Conservation (phyloP, 2,113 vertebrate species). For the Thalassoma bifasciatum region DNA sequence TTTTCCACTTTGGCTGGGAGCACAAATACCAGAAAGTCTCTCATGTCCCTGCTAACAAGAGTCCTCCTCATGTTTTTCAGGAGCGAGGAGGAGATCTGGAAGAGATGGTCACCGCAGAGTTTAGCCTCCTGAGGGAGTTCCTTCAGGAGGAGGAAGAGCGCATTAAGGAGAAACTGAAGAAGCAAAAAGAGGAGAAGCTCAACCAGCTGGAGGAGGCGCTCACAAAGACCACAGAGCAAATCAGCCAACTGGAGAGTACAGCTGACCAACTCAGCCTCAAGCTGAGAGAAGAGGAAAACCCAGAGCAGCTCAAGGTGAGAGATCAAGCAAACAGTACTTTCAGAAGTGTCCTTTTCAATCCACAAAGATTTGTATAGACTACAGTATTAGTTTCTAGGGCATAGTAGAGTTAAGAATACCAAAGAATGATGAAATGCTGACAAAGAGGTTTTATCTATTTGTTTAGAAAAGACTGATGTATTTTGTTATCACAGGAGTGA, state of each 20-base stretch:
- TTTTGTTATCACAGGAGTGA: constrained; percentile 22
- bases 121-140: constrained; percentile 72
- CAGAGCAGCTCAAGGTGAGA: constrained; percentile 76
- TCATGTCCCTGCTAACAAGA: not conserved
- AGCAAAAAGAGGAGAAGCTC: constrained; percentile 75
- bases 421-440: not conserved
- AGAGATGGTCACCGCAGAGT: constrained; percentile 71
- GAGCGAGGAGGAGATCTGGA: constrained; percentile 71
- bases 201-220: constrained; percentile 71
- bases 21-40: not conserved
- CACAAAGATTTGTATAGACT: not conserved
- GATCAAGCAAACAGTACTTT: not conserved
- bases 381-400: not conserved
- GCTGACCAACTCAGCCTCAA: constrained; percentile 63
- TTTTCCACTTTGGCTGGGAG: not conserved
- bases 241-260: constrained; percentile 68
- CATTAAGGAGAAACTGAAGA: constrained; percentile 68
- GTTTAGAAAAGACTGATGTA: not conserved
- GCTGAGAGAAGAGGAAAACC: constrained; percentile 76
- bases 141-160: constrained; percentile 72
- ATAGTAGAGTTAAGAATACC: not conserved
- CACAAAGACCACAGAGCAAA: constrained; percentile 71
- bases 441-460: not conserved
- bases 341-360: not conserved
- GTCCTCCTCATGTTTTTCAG: constrained; percentile 44